Percentiles rank a stretch among this genome's conserved stretches.
Conservation (phyloP, 2,113 vertebrate species). For the Raja brachyura region DNA sequence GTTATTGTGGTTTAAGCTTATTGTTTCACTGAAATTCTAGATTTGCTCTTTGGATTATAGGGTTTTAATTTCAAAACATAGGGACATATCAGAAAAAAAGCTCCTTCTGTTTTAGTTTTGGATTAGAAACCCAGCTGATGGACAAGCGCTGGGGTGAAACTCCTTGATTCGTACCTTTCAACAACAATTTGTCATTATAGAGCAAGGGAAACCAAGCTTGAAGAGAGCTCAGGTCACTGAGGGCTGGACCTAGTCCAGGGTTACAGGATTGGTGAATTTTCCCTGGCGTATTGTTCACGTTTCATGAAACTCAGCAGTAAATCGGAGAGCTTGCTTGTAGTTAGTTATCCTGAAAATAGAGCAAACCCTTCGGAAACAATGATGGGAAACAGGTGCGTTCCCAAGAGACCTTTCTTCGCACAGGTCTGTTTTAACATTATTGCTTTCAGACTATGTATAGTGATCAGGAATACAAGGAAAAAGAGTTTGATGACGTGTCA, state of each 20-base stretch:
- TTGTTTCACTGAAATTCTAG: background rate
- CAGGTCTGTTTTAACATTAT: background rate
- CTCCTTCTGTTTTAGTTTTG: background rate
- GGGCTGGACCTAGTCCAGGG: background rate
- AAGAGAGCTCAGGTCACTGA: background rate
- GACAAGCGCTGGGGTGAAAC: background rate
- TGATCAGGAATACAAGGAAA: background rate
- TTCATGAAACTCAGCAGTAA: background rate
- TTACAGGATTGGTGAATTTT: background rate
- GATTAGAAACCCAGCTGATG: background rate
- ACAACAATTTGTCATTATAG: background rate
- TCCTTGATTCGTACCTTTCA: background rate
- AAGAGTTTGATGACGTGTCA: background rate
- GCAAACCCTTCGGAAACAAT: background rate
- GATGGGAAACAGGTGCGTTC: background rate
- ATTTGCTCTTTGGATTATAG: slow-evolving; percentile 30
- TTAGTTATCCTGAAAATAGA: background rate
- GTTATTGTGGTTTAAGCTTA: slow-evolving; percentile 11
- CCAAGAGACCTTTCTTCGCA: too few relatives aligned
- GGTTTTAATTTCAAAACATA: background rate
- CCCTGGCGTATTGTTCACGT: background rate
- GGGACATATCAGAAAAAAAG: slow-evolving; percentile 9
- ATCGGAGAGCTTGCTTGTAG: background rate
- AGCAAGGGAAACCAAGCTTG: background rate
- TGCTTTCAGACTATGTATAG: background rate